Conservation (phyloP, 2,113 vertebrate genomes). For the Xenopus laevis region DNA sequence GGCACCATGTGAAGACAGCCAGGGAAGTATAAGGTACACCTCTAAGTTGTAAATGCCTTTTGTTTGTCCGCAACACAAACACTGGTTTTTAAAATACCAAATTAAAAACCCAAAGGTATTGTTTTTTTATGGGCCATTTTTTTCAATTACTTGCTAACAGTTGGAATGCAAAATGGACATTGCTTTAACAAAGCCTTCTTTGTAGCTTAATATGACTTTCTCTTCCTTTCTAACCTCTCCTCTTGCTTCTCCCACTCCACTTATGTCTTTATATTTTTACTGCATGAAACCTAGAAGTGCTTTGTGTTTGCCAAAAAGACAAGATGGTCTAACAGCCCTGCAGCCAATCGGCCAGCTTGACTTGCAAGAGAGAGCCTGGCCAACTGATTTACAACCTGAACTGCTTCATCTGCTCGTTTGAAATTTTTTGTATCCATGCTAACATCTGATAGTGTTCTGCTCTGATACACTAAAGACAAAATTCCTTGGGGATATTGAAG, state of each 20-base stretch:
- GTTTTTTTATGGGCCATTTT: too few species aligned
- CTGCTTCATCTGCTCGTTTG: constrained; percentile 72
- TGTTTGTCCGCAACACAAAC: too few species aligned
- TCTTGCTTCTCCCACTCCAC: constrained; percentile 43
- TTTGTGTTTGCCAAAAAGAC: constrained; percentile 72
- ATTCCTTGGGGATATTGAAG: constrained; percentile 33
- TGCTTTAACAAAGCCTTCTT: not conserved
- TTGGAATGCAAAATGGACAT: too few species aligned
- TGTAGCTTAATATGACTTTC: not conserved
- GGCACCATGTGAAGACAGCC: too few species aligned
- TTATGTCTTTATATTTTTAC: constrained; percentile 48
- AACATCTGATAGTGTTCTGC: too few species aligned
- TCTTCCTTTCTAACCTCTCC: constrained; percentile 16
- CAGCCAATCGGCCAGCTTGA: constrained; percentile 77
- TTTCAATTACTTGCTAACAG: too few species aligned
- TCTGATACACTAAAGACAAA: constrained; percentile 43
- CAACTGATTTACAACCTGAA: constrained; percentile 65
- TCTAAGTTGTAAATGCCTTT: too few species aligned
- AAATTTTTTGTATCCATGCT: constrained; percentile 57
- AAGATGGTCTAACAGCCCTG: constrained; percentile 72
- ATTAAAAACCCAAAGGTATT: too few species aligned
- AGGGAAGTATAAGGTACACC: too few species aligned
- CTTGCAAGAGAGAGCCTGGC: constrained; percentile 62
- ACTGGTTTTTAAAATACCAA: too few species aligned
- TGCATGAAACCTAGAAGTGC: constrained; percentile 61